Conservation (phyloP, 1,140 invertebrate species). For the Magallana gigas region DNA sequence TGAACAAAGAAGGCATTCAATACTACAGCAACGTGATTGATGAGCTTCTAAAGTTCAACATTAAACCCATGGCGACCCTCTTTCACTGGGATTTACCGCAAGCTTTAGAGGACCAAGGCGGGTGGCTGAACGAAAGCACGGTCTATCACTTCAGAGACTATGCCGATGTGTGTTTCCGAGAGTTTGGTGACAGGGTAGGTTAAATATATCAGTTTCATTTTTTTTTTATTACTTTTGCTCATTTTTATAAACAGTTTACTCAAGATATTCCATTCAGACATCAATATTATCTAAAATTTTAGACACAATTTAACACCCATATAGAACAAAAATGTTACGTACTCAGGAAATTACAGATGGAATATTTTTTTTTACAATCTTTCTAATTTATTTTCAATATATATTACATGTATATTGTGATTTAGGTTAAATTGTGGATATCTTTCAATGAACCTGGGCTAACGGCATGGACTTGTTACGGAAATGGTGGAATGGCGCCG, state of each 20-base stretch:
- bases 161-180: constrained; percentile 76
- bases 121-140: constrained; percentile 81
- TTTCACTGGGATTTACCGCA: constrained; percentile 80
- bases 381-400: too few relatives aligned
- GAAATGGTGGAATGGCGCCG: constrained; percentile 57
- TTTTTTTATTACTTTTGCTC: too few relatives aligned
- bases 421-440: constrained; percentile 76
- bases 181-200: constrained; percentile 76
- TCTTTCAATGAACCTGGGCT: constrained; percentile 78
- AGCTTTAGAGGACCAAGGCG: constrained; percentile 71
- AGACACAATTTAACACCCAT: too few relatives aligned
- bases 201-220: too few relatives aligned
- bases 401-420: not conserved
- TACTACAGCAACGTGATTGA: constrained; percentile 75
- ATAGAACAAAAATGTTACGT: too few relatives aligned
- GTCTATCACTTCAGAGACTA: constrained; percentile 81
- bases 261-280: too few relatives aligned
- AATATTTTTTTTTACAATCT: too few relatives aligned
- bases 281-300: too few relatives aligned
- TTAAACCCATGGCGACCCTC: constrained; percentile 80
- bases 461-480: constrained; percentile 69
- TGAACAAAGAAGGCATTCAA: constrained; percentile 65
- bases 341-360: too few relatives aligned
- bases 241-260: too few relatives aligned
- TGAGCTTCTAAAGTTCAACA: constrained; percentile 62